Conservation (phyloP, 2,888 invertebrate species). For the Serripes groenlandicus region DNA sequence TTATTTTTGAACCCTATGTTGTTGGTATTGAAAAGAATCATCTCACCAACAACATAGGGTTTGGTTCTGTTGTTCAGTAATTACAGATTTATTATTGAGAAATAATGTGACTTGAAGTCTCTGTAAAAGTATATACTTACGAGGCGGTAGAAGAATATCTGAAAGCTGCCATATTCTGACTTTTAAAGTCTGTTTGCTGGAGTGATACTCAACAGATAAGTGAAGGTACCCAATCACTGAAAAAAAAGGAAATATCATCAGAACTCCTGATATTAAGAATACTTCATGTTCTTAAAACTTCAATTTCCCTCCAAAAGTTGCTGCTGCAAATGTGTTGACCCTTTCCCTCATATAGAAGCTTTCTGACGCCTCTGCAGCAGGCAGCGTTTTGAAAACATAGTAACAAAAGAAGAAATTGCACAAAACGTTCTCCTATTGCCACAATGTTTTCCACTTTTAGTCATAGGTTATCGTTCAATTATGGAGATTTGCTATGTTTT, state of each 20-base stretch:
- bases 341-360: not conserved
- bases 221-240: conserved; percentile 81
- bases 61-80: not conserved
- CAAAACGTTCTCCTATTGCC: not conserved
- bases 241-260: no score
- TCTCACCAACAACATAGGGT: not conserved
- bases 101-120: no score
- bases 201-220: conserved; percentile 84
- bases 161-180: conserved; percentile 82
- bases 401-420: not conserved
- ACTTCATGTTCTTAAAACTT: no score
- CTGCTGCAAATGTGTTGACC: not conserved
- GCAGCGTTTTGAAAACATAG: not conserved
- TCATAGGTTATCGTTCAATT: no score
- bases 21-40: no score
- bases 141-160: conserved; percentile 82
- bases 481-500: no score
- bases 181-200: conserved; percentile 77
- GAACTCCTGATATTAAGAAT: no score
- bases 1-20: no score
- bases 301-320: no score
- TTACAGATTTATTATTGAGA: no score
- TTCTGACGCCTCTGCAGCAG: not conserved
- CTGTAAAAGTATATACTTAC: conserved; percentile 72
- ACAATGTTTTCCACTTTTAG: not conserved